Base-by-base conservation (phyloP, 2,113 vertebrate genomes). In the Peucedramus taeniatus region DNA sequence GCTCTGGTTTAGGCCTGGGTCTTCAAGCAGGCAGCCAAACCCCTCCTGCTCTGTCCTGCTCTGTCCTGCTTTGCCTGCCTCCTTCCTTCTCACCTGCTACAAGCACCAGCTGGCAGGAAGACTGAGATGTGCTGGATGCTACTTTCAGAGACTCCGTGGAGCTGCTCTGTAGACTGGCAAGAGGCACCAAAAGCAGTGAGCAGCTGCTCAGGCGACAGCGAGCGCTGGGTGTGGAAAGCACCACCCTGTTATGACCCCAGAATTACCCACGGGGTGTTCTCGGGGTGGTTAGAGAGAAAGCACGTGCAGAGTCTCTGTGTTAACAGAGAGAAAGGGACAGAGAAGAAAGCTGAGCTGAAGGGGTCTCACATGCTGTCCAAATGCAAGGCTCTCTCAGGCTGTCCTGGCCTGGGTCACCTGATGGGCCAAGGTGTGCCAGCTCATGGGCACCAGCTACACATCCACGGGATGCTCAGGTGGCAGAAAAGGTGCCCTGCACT, bases 291-390 rank as follows among this genome's bases (percentile, higher is more conserved):
- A 93, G 93, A 93, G 71, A 81, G 60, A 56, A 87, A 92, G 69
- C 92, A 39, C 26, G 31, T 51, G 83, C 76, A 75, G 65, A 75
- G 69, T 45, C 90, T 93, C 94, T 94, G 90, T 68, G 79, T 78
- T 89, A 89, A 71, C 85, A 90, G 88, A 93, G 70, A 96, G 83
- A 51, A 64, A 82, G 31, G 69, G 83, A 93, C 61, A 97, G 94
- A 94, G 85, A 91, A 82, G 77, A 84, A 94, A 92, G 80, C 64
- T 92, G 72, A 60, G 59, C 60, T 1, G 7, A 90, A 56, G 44
- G 76, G 65, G n/a, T 83, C 51, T 63, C 71, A 33, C 45, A 33
- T 5, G 24, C 66, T 90, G 66, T 40, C 44, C 74, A 49, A 10
- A 26, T 24, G 47, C 0, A 0, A 87, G 77, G 33, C 9, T 80